Conservation (phyloP, 2,797 vertebrate species). For the Hemibagrus guttatus region DNA sequence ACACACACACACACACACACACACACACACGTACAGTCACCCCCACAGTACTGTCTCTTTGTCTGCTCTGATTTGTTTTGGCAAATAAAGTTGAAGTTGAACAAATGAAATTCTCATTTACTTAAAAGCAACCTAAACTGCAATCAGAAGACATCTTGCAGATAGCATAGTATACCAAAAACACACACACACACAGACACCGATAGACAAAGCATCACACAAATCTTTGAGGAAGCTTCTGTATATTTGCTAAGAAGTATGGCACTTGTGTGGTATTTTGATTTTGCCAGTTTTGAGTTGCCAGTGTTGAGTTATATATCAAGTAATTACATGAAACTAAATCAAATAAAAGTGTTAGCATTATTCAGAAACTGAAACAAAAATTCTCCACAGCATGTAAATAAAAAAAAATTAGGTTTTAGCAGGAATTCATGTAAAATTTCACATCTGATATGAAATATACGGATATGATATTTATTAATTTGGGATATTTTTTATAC, state of each 20-base stretch:
- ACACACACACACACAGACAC: not conserved
- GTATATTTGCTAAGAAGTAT: not conserved
- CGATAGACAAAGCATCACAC: not conserved
- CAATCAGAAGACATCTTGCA: conserved; percentile 49
- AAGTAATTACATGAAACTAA: not conserved
- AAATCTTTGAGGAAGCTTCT: not conserved
- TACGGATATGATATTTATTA: not conserved
- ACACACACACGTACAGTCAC: conserved; percentile 1
- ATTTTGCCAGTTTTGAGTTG: not conserved
- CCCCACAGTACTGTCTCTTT: conserved; percentile 46
- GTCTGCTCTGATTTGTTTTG: conserved; percentile 60
- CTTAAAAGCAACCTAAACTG: conserved; percentile 65
- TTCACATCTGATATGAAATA: not conserved
- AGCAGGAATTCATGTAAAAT: not conserved
- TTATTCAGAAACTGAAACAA: not conserved
- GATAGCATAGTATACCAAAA: not conserved
- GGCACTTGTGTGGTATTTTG: not conserved
- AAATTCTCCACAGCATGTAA: no score
- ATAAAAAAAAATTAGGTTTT: not conserved
- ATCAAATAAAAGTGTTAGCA: not conserved
- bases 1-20: no score
- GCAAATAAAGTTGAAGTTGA: conserved; percentile 57
- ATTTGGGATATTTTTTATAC: not conserved
- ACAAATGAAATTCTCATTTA: conserved; percentile 61
- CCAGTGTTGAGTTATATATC: not conserved